phyloP scores from a whole-genome alignment of 1,140 invertebrate genomes.

The Dryas iulia region DNA sequence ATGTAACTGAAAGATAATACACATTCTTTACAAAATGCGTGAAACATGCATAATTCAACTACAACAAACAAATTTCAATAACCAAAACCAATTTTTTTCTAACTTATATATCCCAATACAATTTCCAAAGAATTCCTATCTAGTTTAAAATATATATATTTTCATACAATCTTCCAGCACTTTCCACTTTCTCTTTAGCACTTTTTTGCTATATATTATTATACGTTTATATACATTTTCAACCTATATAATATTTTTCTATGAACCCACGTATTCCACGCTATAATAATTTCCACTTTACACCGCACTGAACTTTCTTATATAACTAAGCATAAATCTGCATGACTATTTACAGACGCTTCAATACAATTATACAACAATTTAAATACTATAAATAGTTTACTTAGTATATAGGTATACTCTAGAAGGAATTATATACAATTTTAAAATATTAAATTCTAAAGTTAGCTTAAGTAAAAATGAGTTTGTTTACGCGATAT shows the following conservation, averaged over 20 bases:
- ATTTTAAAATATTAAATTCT: not conserved
- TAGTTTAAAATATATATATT: not conserved
- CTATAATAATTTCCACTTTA: constrained; percentile 8
- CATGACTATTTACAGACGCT: constrained; percentile 13
- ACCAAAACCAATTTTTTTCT: not conserved
- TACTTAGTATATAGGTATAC: not conserved
- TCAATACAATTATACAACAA: constrained; percentile 3
- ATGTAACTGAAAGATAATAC: not conserved
- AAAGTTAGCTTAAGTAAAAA: not conserved
- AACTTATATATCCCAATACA: constrained; percentile 1
- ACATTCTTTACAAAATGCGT: not conserved
- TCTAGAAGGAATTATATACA: not conserved
- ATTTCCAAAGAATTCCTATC: constrained; percentile 10
- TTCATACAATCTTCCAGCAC: constrained; percentile 13
- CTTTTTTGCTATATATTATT: constrained; percentile 10
- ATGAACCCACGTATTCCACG: constrained; percentile 8
- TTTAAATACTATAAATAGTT: not conserved
- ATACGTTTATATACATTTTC: constrained; percentile 1
- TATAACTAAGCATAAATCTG: constrained; percentile 17
- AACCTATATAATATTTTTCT: constrained; percentile 10
- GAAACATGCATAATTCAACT: not conserved
- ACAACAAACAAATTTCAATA: not conserved
- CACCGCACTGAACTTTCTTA: constrained; percentile 11
- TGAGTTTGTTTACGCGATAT: not conserved
- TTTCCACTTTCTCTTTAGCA: constrained; percentile 15